Evolutionary conservation across 2,888 invertebrate genomes (phyloP).

Genomic region (Erpobdella octoculata): DNA sequence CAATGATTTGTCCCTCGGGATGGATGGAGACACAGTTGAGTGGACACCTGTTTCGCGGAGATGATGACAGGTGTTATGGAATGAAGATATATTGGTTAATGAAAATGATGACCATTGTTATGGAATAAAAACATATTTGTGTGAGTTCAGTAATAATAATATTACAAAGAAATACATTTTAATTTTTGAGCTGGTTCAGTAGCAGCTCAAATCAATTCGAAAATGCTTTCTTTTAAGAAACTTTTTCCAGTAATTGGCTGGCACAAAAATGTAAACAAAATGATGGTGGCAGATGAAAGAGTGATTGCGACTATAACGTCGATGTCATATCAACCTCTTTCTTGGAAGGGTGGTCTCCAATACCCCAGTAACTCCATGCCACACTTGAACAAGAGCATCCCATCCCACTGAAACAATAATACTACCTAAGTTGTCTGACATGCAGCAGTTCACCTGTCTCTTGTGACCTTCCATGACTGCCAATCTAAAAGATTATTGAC

Average conservation of each 20-base stretch:
- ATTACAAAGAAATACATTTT: neutral
- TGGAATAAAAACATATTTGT: neutral
- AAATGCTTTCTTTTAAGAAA: no score
- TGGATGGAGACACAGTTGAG: conserved; percentile 51
- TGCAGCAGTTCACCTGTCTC: conserved; percentile 45
- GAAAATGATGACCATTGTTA: neutral
- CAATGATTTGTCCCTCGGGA: conserved; percentile 47
- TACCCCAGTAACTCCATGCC: conserved; percentile 44
- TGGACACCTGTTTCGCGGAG: conserved; percentile 38
- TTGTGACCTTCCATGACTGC: conserved; percentile 45
- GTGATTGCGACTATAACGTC: neutral
- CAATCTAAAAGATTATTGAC: conserved; percentile 26
- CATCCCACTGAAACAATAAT: conserved; percentile 48
- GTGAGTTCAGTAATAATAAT: neutral
- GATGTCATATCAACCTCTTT: conserved; percentile 25
- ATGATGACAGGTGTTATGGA: neutral
- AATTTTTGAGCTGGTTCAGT: no score
- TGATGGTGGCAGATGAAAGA: neutral
- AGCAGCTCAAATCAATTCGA: no score
- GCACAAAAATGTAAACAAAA: neutral
- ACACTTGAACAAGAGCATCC: conserved; percentile 48
- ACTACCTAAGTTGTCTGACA: conserved; percentile 42
- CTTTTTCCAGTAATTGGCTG: no score
- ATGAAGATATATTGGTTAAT: neutral
- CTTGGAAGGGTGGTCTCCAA: conserved; percentile 28